Evolutionary conservation across 2,113 vertebrate genomes (phyloP), one percentile per base, ranked within the genome.

Genomic region (Empidonax traillii): DNA sequence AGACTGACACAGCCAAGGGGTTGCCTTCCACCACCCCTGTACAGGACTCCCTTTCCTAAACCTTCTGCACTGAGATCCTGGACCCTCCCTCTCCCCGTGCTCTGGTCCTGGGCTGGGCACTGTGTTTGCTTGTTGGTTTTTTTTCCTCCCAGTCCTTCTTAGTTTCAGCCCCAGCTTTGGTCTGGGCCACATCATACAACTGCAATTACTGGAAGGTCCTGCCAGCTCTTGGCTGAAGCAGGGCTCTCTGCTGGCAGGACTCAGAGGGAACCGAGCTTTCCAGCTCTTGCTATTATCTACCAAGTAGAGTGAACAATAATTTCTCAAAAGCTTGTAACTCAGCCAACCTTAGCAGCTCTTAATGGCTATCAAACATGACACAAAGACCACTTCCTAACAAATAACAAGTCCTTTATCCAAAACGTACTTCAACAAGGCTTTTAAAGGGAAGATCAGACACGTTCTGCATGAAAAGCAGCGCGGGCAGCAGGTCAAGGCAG

Each of bases 181-280:
- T 69, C 75, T 43, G 53, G 33, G 24, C 18, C 56, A 76, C 53
- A 2, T 46, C n/a, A 39, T 24, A 58, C 27, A 88, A 86, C 3
- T 43, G 52, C 55, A 92, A 67, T 88, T 66, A 80, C 1, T 58
- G 63, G 67, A 58, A 88, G 30, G 63, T 77, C 23, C 83, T 63
- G 68, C 7, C 75, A 97, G 83, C 85, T 73, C 87, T 49, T 85
- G 87, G 90, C 87, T 91, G 74, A 65, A 37, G 35, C 27, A 58
- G 46, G 23, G 41, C 55, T 74, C 49, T 28, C 5, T 77, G 75
- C 91, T 97, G 95, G 88, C 96, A 96, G 68, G 33, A 33, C 67
- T 55, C 24, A 6, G 75, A 66, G 46, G 43, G 5, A 80, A 24
- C 23, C 9, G 20, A 83, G 46, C 43, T 59, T 46, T 93, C 90